Evolutionary conservation across 2,797 vertebrate species (phyloP).

Genomic region (Enteromius trimaculatus): DNA sequence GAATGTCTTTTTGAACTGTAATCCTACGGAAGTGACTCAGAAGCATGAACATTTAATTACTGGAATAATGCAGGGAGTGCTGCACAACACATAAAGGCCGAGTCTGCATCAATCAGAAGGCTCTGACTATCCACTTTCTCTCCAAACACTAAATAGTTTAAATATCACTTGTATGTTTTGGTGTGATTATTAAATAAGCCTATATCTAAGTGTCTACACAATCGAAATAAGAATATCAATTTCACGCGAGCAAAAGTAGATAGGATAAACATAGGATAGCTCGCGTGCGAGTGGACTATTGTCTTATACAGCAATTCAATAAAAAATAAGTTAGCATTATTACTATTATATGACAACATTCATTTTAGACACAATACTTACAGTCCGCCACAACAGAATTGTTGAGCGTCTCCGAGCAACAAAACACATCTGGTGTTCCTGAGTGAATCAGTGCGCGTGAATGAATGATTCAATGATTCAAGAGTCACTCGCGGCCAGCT

Average conservation of each 20-base stretch:
- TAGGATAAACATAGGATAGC: too few relatives aligned
- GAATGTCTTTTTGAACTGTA: conserved; percentile 9
- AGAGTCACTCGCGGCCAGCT: not conserved
- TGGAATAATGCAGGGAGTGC: conserved; percentile 41
- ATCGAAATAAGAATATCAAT: not conserved
- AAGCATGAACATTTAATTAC: conserved; percentile 31
- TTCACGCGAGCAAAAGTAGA: not conserved
- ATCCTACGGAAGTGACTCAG: conserved; percentile 50
- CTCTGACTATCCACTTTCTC: not conserved
- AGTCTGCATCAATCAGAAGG: conserved; percentile 7
- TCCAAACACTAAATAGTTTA: not conserved
- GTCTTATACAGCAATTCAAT: not conserved
- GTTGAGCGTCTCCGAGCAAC: not conserved
- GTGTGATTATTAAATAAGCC: not conserved
- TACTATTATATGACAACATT: not conserved
- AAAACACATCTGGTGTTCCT: not conserved
- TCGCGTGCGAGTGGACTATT: not conserved
- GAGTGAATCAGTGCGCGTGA: not conserved
- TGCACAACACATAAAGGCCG: conserved; percentile 10
- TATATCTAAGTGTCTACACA: not conserved
- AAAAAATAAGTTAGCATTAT: not conserved
- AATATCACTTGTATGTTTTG: too few relatives aligned
- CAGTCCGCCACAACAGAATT: not conserved
- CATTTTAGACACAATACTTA: not conserved
- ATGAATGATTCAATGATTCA: not conserved